A percentile compares a stretch with the other conserved stretches of the same genome.
Conservation (phyloP, 1,140 invertebrate genomes). For the Dendroctonus valens region DNA sequence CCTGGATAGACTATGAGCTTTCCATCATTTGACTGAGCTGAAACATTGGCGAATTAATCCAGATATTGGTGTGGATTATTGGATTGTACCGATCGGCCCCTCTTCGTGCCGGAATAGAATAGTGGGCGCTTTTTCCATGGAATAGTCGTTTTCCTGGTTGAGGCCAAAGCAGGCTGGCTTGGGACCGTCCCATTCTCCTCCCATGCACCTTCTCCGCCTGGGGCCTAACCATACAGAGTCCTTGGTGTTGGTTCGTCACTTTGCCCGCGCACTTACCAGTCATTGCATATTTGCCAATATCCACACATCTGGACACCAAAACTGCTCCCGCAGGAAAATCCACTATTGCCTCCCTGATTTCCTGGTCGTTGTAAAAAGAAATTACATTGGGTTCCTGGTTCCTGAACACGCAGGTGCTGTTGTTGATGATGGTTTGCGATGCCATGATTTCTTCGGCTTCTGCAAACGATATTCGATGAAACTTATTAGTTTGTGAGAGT, state of each 20-base stretch:
- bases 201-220: slow-evolving; percentile 64
- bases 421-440: slow-evolving; percentile 51
- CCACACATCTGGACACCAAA: slow-evolving; percentile 70
- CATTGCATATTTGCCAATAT: slow-evolving; percentile 68
- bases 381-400: slow-evolving; percentile 77
- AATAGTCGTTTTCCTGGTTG: slow-evolving; percentile 83
- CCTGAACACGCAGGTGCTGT: slow-evolving; percentile 70
- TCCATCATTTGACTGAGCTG: slow-evolving; percentile 79
- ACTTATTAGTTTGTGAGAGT: background rate
- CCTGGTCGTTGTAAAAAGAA: slow-evolving; percentile 74
- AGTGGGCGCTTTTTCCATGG: slow-evolving; percentile 82
- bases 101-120: slow-evolving; percentile 77
- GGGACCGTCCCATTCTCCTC: slow-evolving; percentile 75
- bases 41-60: background rate
- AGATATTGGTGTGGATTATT: background rate
- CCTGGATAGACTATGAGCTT: slow-evolving; percentile 81
- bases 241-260: no score
- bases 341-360: slow-evolving; percentile 69
- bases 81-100: slow-evolving; percentile 62
- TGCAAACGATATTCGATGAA: slow-evolving; percentile 48
- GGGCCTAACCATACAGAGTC: slow-evolving; percentile 39
- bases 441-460: slow-evolving; percentile 40
- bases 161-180: slow-evolving; percentile 77
- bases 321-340: slow-evolving; percentile 74
- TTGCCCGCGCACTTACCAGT: slow-evolving; percentile 47